Base-by-base conservation (phyloP, 2,888 invertebrate genomes). In the Chydorus sphaericus region DNA sequence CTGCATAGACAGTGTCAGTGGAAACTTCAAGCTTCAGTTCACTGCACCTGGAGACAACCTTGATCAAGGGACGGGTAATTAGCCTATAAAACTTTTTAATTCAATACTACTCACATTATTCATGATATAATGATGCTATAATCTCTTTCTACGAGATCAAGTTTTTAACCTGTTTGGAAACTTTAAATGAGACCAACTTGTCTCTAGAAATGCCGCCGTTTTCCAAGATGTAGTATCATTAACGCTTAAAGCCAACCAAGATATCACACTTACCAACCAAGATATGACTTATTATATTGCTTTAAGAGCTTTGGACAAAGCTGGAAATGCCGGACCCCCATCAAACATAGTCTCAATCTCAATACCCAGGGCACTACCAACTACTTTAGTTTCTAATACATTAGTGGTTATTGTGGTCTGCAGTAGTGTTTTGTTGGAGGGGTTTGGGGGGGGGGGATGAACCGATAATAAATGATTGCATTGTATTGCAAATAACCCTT, bases 31-130 rank as follows among this genome's bases (percentile, higher is more conserved):
- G 4, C 55, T 65, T 23, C 49, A 57, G 31, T 65, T 63, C 60
- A 65, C 64, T 5, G 61, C 62, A 8, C 61, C 64, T 1, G 65
- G 64, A 8, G 64, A 63, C 57, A 63, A 65, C 29, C 53, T 55
- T 26, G 58, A 58, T 55, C 36, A 28, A 1, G 61, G 61, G 20
- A 59, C 56, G 48, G 61, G 61, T 51, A 23, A 48, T n/a, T 16
- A n/a, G 4, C 20, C 18, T 14, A 7, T 7, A n/a, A 16, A 14
- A 4, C 14, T 16, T 18, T 3, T 18, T 4, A 3, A 16, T 3
- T 20, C 4, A 20, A 48, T 48, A 7, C 18, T 5, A 20, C 4
- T n/a, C n/a, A 48, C 18, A 16, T 26, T 3, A 11, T 23, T 23
- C 18, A 14, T n/a, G n/a, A n/a, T n/a, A n/a, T n/a, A n/a, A n/a